Base-by-base conservation (phyloP, 2,888 invertebrate species). In the Xestia ashworthii region DNA sequence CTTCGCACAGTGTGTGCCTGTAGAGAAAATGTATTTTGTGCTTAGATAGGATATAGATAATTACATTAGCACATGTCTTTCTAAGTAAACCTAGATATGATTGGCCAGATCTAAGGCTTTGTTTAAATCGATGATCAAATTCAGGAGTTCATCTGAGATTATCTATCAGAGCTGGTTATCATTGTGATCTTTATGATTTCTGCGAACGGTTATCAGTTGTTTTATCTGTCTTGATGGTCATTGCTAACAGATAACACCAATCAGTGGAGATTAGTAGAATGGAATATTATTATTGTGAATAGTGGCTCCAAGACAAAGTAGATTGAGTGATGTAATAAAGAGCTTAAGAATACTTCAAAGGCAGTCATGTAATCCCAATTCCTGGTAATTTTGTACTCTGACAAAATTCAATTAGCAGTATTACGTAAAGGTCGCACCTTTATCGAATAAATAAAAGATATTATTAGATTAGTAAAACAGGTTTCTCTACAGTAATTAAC, bases 401-500 rank as follows among this genome's bases (percentile, higher is more conserved):
- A n/a, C 78, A 69, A 80, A 87, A 84, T 78, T 83, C 41, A 82
- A 88, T 87, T 85, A 86, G 78, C 72, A 64, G 62, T 62, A 50
- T 85, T 85, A 87, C 70, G 72, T 86, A 79, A 78, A 77, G 70
- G 68, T 75, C 55, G 22, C 53, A 69, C 53, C 55, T 69, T 50
- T 71, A 32, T 48, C 44, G 65, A 71, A 74, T 83, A 75, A 74
- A 73, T 68, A 64, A 74, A 44, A 22, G 16, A 55, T 58, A 77
- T 85, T 85, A 87, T 88, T 80, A 87, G 79, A 87, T 87, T 88
- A 82, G 25, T 25, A 41, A 76, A 78, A 78, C 78, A 83, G 72
- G 85, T 85, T 88, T 78, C 58, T 53, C 38, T 64, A 67, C 32
- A 70, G 50, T 65, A 80, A 86, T 77, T 82, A 84, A 78, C 79